Conservation (phyloP, 2,888 invertebrate species). For the Junonia oenone region DNA sequence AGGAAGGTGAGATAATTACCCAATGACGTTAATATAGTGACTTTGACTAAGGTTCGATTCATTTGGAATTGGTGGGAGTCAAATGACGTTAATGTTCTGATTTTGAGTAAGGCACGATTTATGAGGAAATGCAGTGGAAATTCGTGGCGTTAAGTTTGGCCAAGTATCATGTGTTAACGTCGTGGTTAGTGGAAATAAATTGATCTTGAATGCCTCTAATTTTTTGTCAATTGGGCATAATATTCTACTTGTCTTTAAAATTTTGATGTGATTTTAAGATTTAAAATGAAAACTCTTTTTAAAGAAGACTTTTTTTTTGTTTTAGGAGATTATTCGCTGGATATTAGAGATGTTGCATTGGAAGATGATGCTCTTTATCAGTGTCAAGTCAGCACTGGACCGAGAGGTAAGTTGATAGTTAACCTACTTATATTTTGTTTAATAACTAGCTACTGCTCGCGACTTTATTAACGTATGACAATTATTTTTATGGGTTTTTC, state of each 20-base stretch:
- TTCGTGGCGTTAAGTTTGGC: too few relatives aligned
- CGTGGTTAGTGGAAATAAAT: too few relatives aligned
- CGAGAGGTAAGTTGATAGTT: constrained; percentile 66
- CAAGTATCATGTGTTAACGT: too few relatives aligned
- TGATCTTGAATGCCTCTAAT: too few relatives aligned
- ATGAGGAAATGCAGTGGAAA: too few relatives aligned
- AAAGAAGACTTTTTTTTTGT: constrained; percentile 29
- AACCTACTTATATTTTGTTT: neutral
- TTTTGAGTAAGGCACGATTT: too few relatives aligned
- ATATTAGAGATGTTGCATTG: constrained; percentile 91
- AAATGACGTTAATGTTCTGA: neutral
- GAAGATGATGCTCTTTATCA: constrained; percentile 96
- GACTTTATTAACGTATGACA: neutral
- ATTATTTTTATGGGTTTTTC: too few relatives aligned
- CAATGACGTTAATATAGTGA: neutral
- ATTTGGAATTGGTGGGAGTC: neutral
- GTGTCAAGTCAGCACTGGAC: constrained; percentile 94
- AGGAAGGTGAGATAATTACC: constrained; percentile 83
- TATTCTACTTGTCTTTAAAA: too few relatives aligned
- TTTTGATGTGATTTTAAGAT: too few relatives aligned
- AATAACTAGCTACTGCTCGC: neutral
- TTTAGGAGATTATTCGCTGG: constrained; percentile 93
- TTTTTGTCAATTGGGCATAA: too few relatives aligned
- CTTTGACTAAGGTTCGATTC: neutral
- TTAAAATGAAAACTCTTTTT: neutral